Conservation (phyloP, 2,797 vertebrate species). For the Alectoris magna region DNA sequence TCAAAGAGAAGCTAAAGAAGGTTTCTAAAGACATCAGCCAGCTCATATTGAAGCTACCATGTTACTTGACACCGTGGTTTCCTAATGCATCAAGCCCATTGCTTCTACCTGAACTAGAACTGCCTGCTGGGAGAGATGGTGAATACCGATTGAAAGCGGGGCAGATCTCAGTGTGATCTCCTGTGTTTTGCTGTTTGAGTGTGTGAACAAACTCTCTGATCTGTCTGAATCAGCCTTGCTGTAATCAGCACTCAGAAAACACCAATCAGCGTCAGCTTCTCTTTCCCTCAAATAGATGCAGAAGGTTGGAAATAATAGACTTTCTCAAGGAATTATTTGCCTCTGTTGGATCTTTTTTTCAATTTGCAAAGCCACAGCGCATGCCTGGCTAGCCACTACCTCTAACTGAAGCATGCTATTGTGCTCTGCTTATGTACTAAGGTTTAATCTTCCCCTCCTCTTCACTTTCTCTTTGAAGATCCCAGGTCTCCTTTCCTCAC, state of each 20-base stretch:
- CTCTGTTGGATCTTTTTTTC: background rate
- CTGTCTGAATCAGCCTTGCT: background rate
- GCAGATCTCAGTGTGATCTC: background rate
- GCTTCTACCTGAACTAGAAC: background rate
- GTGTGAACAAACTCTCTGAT: background rate
- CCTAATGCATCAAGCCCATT: background rate
- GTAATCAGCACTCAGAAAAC: background rate
- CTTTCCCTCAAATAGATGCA: background rate
- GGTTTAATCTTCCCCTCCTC: background rate
- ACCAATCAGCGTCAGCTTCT: background rate
- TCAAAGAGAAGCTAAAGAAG: background rate
- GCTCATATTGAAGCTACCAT: background rate
- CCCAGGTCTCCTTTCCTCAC: background rate
- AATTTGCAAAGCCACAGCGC: background rate
- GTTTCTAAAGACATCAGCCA: background rate
- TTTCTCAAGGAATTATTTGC: background rate
- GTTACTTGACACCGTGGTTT: background rate
- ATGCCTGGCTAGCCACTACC: background rate
- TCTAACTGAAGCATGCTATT: background rate
- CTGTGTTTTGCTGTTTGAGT: background rate
- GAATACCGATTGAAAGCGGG: background rate
- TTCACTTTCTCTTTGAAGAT: background rate
- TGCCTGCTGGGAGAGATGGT: background rate
- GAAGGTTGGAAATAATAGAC: background rate
- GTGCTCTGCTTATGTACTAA: background rate